Conservation (phyloP, 2,888 invertebrate genomes). For the Schrankia costaestrigalis region DNA sequence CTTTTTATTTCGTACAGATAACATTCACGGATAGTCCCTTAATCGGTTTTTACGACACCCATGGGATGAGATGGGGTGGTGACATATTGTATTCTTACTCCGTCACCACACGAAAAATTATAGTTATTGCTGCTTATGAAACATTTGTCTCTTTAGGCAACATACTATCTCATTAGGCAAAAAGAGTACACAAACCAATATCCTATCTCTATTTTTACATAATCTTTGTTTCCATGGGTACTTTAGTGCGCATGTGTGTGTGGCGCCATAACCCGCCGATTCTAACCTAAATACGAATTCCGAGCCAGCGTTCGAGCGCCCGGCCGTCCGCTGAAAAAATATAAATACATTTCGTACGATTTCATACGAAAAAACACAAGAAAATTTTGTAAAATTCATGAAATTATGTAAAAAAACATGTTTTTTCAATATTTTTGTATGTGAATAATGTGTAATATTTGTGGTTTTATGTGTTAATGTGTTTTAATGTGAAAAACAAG, state of each 20-base stretch:
- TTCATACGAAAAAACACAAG: conserved; percentile 15
- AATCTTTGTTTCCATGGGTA: conserved; percentile 53
- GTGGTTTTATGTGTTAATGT: conserved; percentile 33
- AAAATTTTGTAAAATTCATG: conserved; percentile 11
- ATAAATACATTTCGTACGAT: conserved; percentile 60
- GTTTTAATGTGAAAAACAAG: conserved; percentile 60
- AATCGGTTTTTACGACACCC: too few relatives aligned
- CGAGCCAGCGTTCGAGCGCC: conserved; percentile 56
- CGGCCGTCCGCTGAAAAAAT: conserved; percentile 60
- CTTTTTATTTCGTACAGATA: too few relatives aligned
- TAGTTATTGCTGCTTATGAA: too few relatives aligned
- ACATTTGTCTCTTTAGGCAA: too few relatives aligned
- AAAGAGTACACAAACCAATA: not conserved
- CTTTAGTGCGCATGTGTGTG: conserved; percentile 65
- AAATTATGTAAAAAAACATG: conserved; percentile 41
- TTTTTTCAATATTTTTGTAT: conserved; percentile 23
- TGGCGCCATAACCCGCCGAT: conserved; percentile 69
- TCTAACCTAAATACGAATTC: conserved; percentile 77
- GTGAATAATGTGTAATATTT: conserved; percentile 60
- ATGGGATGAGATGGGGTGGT: too few relatives aligned
- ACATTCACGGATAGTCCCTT: too few relatives aligned
- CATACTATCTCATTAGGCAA: too few relatives aligned
- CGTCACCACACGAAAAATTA: too few relatives aligned
- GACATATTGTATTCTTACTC: too few relatives aligned
- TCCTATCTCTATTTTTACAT: conserved; percentile 8